phyloP scores from a whole-genome alignment of 2,797 vertebrate genomes.

The Garrulus glandarius region DNA sequence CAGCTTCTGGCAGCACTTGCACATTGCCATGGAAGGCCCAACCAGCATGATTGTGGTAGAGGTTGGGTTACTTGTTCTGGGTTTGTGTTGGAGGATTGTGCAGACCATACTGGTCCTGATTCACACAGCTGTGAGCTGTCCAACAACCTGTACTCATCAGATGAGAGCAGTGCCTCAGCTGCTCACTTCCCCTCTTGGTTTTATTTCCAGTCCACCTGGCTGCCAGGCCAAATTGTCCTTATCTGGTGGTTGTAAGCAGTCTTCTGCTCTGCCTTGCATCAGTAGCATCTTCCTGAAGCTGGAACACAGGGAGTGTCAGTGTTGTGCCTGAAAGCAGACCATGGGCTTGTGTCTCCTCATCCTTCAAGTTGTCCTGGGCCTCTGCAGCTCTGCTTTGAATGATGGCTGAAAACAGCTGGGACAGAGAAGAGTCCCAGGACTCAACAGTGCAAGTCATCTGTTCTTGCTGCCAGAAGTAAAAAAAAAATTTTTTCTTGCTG shows the following conservation, averaged over 20 bases:
- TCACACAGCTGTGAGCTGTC: not conserved
- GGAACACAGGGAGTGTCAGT: not conserved
- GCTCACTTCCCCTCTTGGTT: not conserved
- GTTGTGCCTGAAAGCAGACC: not conserved
- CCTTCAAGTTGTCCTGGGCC: not conserved
- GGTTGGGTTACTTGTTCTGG: not conserved
- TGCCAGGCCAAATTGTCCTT: not conserved
- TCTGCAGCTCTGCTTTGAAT: not conserved
- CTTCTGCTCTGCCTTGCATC: not conserved
- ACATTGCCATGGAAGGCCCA: not conserved
- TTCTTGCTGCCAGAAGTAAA: not conserved
- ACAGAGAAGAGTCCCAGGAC: constrained; percentile 28
- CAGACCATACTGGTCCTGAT: not conserved
- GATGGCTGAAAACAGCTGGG: not conserved
- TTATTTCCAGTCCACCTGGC: not conserved
- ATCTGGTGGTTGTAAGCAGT: not conserved
- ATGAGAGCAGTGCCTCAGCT: not conserved
- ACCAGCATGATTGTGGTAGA: not conserved
- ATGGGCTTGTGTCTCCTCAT: not conserved
- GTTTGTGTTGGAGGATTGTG: not conserved
- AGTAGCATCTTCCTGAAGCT: not conserved
- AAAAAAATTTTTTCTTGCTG: not conserved
- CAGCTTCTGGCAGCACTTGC: not conserved
- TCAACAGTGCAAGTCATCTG: not conserved
- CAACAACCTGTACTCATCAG: not conserved